A percentile compares a stretch with the other conserved stretches of the same genome.
Conservation (phyloP, 2,113 vertebrate species). For the Halichoerus grypus region DNA sequence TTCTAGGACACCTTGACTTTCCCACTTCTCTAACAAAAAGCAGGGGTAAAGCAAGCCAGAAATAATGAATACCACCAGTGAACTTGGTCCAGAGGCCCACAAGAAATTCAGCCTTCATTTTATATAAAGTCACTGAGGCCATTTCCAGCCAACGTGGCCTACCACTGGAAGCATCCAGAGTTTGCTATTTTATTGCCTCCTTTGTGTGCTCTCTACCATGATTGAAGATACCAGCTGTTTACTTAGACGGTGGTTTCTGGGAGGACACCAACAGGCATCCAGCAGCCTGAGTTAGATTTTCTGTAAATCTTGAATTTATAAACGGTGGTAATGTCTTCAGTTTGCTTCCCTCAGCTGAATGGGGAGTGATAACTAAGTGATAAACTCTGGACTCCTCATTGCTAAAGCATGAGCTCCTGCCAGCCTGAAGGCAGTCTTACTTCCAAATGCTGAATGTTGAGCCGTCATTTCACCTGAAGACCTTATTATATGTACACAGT, state of each 20-base stretch:
- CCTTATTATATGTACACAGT: not conserved
- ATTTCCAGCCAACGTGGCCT: not conserved
- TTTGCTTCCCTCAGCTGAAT: not conserved
- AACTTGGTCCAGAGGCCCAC: not conserved
- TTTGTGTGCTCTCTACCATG: not conserved
- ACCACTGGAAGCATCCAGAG: not conserved
- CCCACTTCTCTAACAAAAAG: not conserved
- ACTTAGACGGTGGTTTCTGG: not conserved
- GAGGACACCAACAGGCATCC: not conserved
- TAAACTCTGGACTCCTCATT: not conserved
- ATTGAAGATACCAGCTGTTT: not conserved
- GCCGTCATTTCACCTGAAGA: not conserved
- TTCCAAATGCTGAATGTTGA: not conserved
- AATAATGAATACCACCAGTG: not conserved
- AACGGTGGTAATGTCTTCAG: not conserved
- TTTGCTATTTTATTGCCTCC: not conserved
- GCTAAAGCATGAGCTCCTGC: not conserved
- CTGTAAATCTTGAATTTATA: not conserved
- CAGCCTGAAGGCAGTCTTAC: not conserved
- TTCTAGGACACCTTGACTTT: not conserved
- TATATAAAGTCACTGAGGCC: not conserved
- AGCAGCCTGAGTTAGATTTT: not conserved
- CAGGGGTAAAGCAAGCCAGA: not conserved
- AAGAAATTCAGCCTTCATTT: not conserved
- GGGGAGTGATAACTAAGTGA: not conserved